Percentiles rank a stretch among this genome's conserved stretches.
These are phyloP conservation scores for Calameuta pallipes DNA, from an alignment of 2,888 invertebrate genomes.

Conservation along the genomic window DNA sequence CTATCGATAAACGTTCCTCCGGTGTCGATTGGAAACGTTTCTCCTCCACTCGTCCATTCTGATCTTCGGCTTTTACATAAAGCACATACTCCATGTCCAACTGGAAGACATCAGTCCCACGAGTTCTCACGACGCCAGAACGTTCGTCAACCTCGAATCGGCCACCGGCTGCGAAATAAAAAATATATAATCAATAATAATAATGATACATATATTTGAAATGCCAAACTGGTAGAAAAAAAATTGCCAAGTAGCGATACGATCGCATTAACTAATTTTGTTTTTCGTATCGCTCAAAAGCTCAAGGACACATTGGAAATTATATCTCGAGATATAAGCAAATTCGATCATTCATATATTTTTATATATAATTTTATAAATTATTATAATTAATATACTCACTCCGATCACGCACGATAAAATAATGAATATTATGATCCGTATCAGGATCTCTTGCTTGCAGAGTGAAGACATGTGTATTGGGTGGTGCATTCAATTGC, in stretches of 20 bases:
- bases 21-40: conserved; percentile 90
- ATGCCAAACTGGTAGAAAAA: neutral
- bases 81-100: conserved; percentile 96
- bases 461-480: conserved; percentile 96
- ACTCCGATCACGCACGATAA: conserved; percentile 91
- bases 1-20: conserved; percentile 91
- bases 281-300: neutral
- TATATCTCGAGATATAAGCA: neutral
- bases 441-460: conserved; percentile 97
- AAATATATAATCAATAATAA: neutral
- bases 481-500: conserved; percentile 93
- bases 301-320: neutral
- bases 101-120: conserved; percentile 92
- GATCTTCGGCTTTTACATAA: conserved; percentile 96
- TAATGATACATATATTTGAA: neutral
- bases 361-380: neutral
- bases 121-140: conserved; percentile 91
- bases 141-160: conserved; percentile 89
- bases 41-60: conserved; percentile 93
- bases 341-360: neutral
- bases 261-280: neutral
- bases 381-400: conserved; percentile 36
- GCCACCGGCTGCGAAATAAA: conserved; percentile 68
- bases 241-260: neutral
- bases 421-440: conserved; percentile 95